These are phyloP conservation scores for Anastrepha obliqua DNA, from an alignment of 1,140 invertebrate species.

Conservation along the genomic window DNA sequence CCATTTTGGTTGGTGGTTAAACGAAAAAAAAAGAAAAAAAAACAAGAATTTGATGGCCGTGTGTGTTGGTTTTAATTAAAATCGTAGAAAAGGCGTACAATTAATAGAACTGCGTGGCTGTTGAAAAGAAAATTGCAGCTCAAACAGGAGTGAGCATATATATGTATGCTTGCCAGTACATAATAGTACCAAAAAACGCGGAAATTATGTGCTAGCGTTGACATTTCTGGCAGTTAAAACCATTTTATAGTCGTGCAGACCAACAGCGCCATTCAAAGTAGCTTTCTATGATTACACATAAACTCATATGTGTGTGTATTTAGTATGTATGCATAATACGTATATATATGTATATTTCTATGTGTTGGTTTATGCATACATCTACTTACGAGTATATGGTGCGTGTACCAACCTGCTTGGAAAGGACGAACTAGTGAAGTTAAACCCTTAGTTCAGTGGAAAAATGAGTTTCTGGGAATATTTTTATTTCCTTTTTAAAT, in stretches of 20 bases:
- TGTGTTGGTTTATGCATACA: too few relatives aligned
- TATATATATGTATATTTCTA: too few relatives aligned
- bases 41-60: background rate
- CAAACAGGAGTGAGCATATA: background rate
- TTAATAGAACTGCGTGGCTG: background rate
- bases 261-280: background rate
- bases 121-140: background rate
- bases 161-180: background rate
- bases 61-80: slow-evolving; percentile 36
- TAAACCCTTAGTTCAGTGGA: too few relatives aligned
- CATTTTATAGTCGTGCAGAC: background rate
- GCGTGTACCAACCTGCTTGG: too few relatives aligned
- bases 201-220: background rate
- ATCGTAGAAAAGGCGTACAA: background rate
- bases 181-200: background rate
- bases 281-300: background rate
- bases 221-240: background rate
- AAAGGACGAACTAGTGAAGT: too few relatives aligned
- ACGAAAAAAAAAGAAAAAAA: background rate
- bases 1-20: background rate
- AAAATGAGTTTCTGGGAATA: too few relatives aligned
- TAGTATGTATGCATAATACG: background rate
- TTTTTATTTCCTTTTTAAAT: too few relatives aligned
- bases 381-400: too few relatives aligned
- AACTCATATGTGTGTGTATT: background rate